Conservation (phyloP, 2,888 invertebrate species). For the Dicyrtoma fusca region DNA sequence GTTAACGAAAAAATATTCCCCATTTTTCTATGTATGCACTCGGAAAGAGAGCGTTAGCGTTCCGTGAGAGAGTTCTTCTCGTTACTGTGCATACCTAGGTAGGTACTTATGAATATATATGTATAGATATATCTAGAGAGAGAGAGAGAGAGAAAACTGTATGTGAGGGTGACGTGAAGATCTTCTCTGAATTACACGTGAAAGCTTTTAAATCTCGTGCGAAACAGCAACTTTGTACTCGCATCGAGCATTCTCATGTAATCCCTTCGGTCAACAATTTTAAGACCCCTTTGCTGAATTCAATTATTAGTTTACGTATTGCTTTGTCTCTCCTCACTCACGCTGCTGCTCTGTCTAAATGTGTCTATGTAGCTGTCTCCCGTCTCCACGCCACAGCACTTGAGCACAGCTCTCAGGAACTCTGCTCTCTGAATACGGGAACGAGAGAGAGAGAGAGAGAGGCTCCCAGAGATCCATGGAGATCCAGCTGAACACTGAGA, state of each 20-base stretch:
- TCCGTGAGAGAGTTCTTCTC: too few relatives aligned
- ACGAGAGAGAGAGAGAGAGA: too few relatives aligned
- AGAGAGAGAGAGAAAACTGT: slow-evolving; percentile 1
- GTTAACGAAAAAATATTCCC: slow-evolving; percentile 12
- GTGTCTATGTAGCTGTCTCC: slow-evolving; percentile 1
- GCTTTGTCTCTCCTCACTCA: slow-evolving; percentile 11
- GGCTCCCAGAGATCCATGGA: too few relatives aligned
- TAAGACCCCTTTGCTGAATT: slow-evolving; percentile 36
- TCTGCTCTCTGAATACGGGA: too few relatives aligned
- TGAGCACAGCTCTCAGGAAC: not conserved
- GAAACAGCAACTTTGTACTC: slow-evolving; percentile 39
- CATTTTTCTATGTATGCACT: too few relatives aligned
- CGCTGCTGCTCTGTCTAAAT: slow-evolving; percentile 8
- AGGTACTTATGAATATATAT: too few relatives aligned
- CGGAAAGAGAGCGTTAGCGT: too few relatives aligned
- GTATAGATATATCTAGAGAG: not conserved
- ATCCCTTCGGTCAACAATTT: slow-evolving; percentile 52
- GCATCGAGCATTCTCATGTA: slow-evolving; percentile 30
- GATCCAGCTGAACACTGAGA: too few relatives aligned
- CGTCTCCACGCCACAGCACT: not conserved
- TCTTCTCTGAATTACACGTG: slow-evolving; percentile 44
- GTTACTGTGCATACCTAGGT: too few relatives aligned
- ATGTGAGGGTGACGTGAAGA: slow-evolving; percentile 16
- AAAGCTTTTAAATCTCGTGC: slow-evolving; percentile 53
- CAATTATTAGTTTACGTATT: slow-evolving; percentile 37